Base-by-base conservation (phyloP, 2,888 invertebrate species). In the Caenorhabditis afra region DNA sequence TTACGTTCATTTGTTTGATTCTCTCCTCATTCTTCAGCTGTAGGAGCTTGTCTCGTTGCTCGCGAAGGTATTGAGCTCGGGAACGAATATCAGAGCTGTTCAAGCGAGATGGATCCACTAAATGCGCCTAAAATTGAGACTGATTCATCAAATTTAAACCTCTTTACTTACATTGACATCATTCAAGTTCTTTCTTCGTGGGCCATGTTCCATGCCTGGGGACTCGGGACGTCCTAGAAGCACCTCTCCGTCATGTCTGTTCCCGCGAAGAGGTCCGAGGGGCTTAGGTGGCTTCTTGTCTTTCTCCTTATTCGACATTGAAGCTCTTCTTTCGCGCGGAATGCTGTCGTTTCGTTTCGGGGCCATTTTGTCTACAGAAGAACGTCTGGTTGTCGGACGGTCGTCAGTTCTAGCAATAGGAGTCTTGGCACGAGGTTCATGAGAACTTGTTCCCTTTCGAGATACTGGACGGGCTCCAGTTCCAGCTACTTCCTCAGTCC, bases 11-110 rank as follows among this genome's bases (percentile, higher is more conserved):
- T 23, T 88, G 87, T 92, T 90, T 95, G 94, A 95, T 94, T 20
- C 97, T 93, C 22, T 94, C 95, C 90, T 94, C 94, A 89, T 94
- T 95, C 91, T 97, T 97, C 89, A 96, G 92, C 20, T 94, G 94
- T 50, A 97, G 92, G 64, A 97, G 92, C 90, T 96, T 95, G 91
- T 97, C 97, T 23, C 97, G 93, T 90, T 97, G 96, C 77, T 94
- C 94, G 65, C 94, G 93, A 70, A 97, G 92, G 91, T 96, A 97
- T 83, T 94, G 94, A 88, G 95, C 95, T 0, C 97, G 93, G 70
- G 93, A 93, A 79, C 93, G 93, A 55, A 96, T 91, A 85, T 81
- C 81, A 0, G 81, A 83, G 2, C 81, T 76, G 57, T 74, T 79
- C 41, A 83, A 23, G 12, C 81, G 79, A 47, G 65, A 62, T 1